Base-by-base conservation (phyloP, 2,888 invertebrate species). In the Tenthredo amoena region DNA sequence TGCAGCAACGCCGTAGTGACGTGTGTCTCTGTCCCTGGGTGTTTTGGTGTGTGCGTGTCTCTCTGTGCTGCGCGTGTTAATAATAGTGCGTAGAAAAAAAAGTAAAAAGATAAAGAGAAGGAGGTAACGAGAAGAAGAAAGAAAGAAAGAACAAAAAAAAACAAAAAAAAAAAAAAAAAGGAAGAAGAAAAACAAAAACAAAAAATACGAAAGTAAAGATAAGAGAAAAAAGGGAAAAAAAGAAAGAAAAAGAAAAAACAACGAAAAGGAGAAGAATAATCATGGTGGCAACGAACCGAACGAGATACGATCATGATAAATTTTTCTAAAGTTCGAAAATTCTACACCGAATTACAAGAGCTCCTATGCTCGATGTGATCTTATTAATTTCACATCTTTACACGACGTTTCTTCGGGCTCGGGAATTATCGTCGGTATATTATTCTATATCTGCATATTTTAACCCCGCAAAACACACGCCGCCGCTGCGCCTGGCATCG, bases 261-360 rank as follows among this genome's bases (percentile, higher is more conserved):
- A 37, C 12, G 7, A 18, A 26, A 21, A 74, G 47, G 12, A 40
- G 4, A 43, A 18, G 1, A 18, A 62, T 50, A 50, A 81, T 62
- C 2, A 40, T 81, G 62, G 40, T 50, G 50, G 31, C 77, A 58
- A 81, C 62, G 81, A 62, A 81, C 77, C 55, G 77, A 31, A 34
- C 31, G 77, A 1, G 26, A 34, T 12, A 77, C 50, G 50, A 55
- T 31, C 26, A 77, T 77, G 77, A 77, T 77, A 31, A 55, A n/a
- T 77, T n/a, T 77, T 55, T 77, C 18, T n/a, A 47, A 77, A 77
- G 68, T n/a, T 21, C 50, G 10, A 55, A 55, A 77, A 77, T 31
- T 31, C 34, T 47, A 18, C 18, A 12, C 77, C 34, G 15, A 47
- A 34, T 68, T 18, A n/a, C 6, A 62, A 62, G 21, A n/a, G 9